Evolutionary conservation across 2,113 vertebrate genomes (phyloP), one percentile per base, ranked within the genome.

Genomic region (Hippocampus guttulatus): DNA sequence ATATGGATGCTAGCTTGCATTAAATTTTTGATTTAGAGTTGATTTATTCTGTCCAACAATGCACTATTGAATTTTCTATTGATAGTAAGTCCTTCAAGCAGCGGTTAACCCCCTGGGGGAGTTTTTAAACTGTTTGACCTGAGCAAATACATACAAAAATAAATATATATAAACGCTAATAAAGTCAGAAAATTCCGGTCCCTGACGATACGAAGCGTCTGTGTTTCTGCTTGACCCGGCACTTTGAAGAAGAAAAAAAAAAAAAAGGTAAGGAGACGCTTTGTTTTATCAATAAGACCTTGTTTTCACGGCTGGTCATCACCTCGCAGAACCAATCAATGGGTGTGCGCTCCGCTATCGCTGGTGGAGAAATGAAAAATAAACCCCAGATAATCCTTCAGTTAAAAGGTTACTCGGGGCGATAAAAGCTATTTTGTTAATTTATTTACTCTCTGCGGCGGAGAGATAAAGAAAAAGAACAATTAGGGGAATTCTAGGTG

Each of bases 351-450:
- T 94, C 93, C 91, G 93, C 95, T 98, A 98, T 98, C 95, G 91
- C 93, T 92, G 91, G 81, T 91, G 94, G 95, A 95, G 93, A 98
- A 98, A 98, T 97, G 94, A 98, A 98, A 98, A 99, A 98, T 97
- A 98, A 98, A 98, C 96, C 93, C 93, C 91, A 94, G 96, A 98
- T 98, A 98, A 98, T 98, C 96, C 95, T 93, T 94, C 94, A 95
- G 95, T 98, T 99, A 98, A 98, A 99, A 99, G 96, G 96, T 98
- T 98, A 99, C 95, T 95, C 94, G 88, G 93, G 94, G 94, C 88
- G 95, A 98, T 97, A 98, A 98, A 98, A 98, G 97, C 95, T 97
- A 97, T 98, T 99, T 96, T 98, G 96, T 98, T 98, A 99, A 98
- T 99, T 98, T 98, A 98, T 99, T 99, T 99, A 98, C 96, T 97